Evolutionary conservation across 2,888 invertebrate genomes (phyloP).

Genomic region (Monoplex corrugatus): DNA sequence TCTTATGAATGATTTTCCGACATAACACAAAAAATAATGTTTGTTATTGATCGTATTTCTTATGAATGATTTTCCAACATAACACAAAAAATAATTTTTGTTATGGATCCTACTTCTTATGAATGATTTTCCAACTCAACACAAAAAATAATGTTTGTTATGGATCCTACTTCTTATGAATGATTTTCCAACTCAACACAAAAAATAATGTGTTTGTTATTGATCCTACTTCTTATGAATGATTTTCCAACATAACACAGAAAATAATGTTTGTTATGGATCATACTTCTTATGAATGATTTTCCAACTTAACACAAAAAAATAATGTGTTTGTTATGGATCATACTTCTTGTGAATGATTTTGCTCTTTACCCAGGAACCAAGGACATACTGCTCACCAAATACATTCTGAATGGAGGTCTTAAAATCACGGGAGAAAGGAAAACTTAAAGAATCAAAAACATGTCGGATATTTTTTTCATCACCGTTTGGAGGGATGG

Average conservation of each 20-base stretch:
- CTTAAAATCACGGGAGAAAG: background rate
- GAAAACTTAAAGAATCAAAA: constrained; percentile 68
- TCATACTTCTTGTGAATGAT: background rate
- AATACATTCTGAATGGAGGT: background rate
- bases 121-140: too few relatives aligned
- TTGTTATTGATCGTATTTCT: too few relatives aligned
- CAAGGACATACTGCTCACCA: background rate
- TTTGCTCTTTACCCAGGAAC: background rate
- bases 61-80: too few relatives aligned
- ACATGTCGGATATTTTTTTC: constrained; percentile 78
- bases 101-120: too few relatives aligned
- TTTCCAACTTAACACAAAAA: background rate
- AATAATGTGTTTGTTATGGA: background rate
- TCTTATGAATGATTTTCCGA: background rate
- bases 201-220: too few relatives aligned
- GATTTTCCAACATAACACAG: background rate
- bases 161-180: too few relatives aligned
- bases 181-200: too few relatives aligned
- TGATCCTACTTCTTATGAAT: background rate
- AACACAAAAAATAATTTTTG: too few relatives aligned
- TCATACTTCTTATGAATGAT: background rate
- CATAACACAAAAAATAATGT: too few relatives aligned
- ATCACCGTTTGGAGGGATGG: constrained; percentile 81
- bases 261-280: background rate
- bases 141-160: too few relatives aligned